These are phyloP conservation scores for Dryobota labecula DNA, from an alignment of 2,888 invertebrate species.

Conservation along the genomic window DNA sequence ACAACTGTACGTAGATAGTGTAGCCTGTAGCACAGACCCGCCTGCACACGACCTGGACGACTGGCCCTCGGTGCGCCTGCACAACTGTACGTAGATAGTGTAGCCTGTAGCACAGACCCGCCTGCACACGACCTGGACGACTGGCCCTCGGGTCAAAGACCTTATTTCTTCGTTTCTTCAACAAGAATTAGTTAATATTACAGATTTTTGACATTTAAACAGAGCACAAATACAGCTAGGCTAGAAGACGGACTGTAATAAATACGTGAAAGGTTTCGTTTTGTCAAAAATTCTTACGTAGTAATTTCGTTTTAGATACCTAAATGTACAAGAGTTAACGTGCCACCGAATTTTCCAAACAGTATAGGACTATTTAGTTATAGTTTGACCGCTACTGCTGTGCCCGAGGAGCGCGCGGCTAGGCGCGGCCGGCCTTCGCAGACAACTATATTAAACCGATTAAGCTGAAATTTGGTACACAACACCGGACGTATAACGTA, in stretches of 20 bases:
- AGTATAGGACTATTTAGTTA: not conserved
- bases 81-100: no score
- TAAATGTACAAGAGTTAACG: not conserved
- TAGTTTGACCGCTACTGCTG: no score
- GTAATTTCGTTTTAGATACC: not conserved
- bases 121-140: not conserved
- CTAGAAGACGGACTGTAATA: no score
- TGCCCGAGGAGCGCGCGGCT: no score
- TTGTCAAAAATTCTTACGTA: not conserved
- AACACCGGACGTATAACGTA: no score
- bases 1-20: conserved; percentile 65
- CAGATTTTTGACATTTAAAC: not conserved
- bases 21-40: not conserved
- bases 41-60: not conserved
- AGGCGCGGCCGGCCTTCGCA: no score
- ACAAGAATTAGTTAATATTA: not conserved
- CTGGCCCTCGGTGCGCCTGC: no score
- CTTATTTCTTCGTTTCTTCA: not conserved
- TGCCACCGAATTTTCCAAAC: not conserved
- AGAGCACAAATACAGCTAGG: not conserved
- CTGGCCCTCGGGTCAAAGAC: conserved; percentile 35
- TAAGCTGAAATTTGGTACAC: no score
- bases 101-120: not conserved
- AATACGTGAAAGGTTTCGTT: not conserved
- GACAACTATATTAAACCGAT: no score